A percentile compares a stretch with the other conserved stretches of the same genome.
phyloP scores from a whole-genome alignment of 92 coral and sea anemone species.

The Porites rus region DNA sequence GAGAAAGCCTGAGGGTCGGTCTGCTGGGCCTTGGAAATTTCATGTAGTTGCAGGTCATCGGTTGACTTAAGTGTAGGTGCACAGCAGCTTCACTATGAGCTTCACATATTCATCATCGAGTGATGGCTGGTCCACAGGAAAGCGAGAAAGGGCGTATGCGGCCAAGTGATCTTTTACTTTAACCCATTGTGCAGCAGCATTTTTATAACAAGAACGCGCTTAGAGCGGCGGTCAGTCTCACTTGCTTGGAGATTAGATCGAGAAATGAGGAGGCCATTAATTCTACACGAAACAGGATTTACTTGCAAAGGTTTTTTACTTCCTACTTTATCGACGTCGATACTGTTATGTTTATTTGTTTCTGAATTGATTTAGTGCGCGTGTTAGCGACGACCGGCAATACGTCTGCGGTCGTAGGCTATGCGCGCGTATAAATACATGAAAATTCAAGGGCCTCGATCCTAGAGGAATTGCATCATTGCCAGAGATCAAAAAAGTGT shows the following conservation, averaged over 20 bases:
- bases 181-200: conserved; percentile 24
- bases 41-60: conserved; percentile 22
- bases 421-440: too few relatives aligned
- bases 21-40: conserved; percentile 21
- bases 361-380: conserved; percentile 12
- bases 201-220: not conserved
- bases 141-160: conserved; percentile 43
- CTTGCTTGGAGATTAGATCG: too few relatives aligned
- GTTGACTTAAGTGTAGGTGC: conserved; percentile 20
- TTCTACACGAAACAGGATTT: too few relatives aligned
- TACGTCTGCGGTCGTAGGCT: too few relatives aligned
- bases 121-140: conserved; percentile 44
- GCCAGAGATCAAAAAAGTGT: too few relatives aligned
- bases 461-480: too few relatives aligned
- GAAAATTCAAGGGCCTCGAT: too few relatives aligned
- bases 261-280: too few relatives aligned
- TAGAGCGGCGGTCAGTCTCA: too few relatives aligned
- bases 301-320: too few relatives aligned
- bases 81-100: conserved; percentile 37
- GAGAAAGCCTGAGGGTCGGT: conserved; percentile 11
- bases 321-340: too few relatives aligned
- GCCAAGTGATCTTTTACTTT: conserved; percentile 23
- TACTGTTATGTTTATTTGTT: not conserved
- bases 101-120: conserved; percentile 24
- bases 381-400: too few relatives aligned